Evolutionary conservation across 2,113 vertebrate genomes (phyloP), one percentile per base, ranked within the genome.

Genomic region (Morphnarchus princeps): DNA sequence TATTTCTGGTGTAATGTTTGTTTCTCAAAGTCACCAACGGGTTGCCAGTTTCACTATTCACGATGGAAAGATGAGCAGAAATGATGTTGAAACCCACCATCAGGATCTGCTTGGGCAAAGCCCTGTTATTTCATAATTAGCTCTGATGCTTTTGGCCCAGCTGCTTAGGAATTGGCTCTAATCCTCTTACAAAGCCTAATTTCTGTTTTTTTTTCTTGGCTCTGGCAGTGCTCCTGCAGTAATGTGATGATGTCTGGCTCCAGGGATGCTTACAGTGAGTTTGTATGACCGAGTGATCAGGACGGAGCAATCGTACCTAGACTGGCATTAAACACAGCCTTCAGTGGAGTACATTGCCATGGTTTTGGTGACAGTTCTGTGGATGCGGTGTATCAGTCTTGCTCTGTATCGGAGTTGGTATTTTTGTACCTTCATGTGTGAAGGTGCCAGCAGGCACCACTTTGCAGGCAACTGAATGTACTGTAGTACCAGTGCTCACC

Each of bases 51-150:
- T 66, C 49, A 36, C 42, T 90, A 5, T 77, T 82, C 20, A 3
- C 57, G 32, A 66, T 58, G 71, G 74, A 93, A 93, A 63, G 67
- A 70, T 0, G 3, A 63, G 54, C 59, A 88, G 65, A 84, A 92
- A 79, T 58, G 10, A 76, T 11, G 0, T 36, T 71, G 61, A 87
- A 95, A 70, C 61, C 54, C 62, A 93, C 84, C 74, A 59, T 82
- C 50, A 62, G 50, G 78, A 85, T 91, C 73, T 85, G 83, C 59
- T 89, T 87, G 89, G 86, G 52, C 81, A 89, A 76, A 95, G 65
- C 43, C 81, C 43, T 91, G 49, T 90, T 82, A 77, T 89, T 96
- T 96, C 76, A 65, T 95, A 89, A 94, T 94, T 90, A 76, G 6
- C 32, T 87, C 47, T 73, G 78, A 88, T 89, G 40, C 84, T 94